A percentile compares a stretch with the other conserved stretches of the same genome.
phyloP scores from a whole-genome alignment of 2,113 vertebrate genomes.

The Mormoops blainvillei region DNA sequence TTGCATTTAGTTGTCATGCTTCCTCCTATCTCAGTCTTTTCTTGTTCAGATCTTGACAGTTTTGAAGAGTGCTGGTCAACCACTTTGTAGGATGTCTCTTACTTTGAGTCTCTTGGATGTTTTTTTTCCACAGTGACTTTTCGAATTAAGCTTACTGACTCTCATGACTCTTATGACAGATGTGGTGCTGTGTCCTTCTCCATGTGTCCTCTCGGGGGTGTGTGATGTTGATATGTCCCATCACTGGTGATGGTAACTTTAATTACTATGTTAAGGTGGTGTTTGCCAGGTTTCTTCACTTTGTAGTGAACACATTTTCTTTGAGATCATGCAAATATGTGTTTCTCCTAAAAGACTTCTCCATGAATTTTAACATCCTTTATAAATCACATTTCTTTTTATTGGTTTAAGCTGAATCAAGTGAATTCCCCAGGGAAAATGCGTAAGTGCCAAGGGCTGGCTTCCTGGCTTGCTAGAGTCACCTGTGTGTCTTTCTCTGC shows the following conservation, averaged over 20 bases:
- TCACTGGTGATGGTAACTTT: background rate
- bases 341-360: background rate
- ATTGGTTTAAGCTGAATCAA: background rate
- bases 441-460: background rate
- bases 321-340: background rate
- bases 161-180: background rate
- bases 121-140: background rate
- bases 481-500: background rate
- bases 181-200: background rate
- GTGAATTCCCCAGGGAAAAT: background rate
- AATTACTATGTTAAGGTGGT: background rate
- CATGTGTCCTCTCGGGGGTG: fast-evolving
- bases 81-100: background rate
- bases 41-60: background rate
- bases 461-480: background rate
- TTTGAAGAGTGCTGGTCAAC: background rate
- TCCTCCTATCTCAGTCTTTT: background rate
- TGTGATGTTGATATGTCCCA: fast-evolving
- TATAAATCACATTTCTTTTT: background rate
- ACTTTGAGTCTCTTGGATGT: background rate
- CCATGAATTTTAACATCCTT: background rate
- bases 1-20: background rate
- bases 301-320: background rate
- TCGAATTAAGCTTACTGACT: background rate
- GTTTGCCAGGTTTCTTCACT: background rate